Evolutionary conservation across 2,888 invertebrate species (phyloP).

Genomic region (Tetranychus piercei): DNA sequence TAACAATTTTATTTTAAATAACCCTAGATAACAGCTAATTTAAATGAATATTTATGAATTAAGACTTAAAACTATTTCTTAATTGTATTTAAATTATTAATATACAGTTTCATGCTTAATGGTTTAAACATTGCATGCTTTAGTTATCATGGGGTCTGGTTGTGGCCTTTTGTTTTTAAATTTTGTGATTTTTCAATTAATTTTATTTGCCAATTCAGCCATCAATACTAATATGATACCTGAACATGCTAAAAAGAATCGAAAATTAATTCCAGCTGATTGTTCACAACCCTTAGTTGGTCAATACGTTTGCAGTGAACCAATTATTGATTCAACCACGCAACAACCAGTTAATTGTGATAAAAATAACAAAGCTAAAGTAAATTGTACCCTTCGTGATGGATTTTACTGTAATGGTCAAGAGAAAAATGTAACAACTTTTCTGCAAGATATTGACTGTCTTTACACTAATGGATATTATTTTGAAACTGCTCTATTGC

Average conservation of each 20-base stretch:
- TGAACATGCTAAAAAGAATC: slow-evolving; percentile 21
- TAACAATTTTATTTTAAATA: too few relatives aligned
- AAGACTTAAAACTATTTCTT: too few relatives aligned
- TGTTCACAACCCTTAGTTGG: slow-evolving; percentile 49
- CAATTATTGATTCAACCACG: slow-evolving; percentile 59
- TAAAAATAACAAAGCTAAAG: slow-evolving; percentile 57
- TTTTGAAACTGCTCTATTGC: slow-evolving; percentile 68
- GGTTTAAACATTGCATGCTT: too few relatives aligned
- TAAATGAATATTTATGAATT: too few relatives aligned
- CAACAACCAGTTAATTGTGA: slow-evolving; percentile 68
- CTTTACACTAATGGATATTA: slow-evolving; percentile 92
- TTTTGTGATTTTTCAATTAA: background rate
- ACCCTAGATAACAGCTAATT: too few relatives aligned
- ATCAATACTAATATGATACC: slow-evolving; percentile 25
- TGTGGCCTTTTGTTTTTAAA: background rate
- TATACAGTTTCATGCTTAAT: too few relatives aligned
- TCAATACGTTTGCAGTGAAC: slow-evolving; percentile 32
- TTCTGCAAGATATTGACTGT: slow-evolving; percentile 63
- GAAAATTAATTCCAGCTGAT: slow-evolving; percentile 23
- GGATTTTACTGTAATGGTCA: slow-evolving; percentile 51
- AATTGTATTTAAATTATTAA: too few relatives aligned
- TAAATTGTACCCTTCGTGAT: slow-evolving; percentile 60
- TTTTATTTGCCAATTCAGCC: background rate
- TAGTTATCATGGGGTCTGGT: background rate
- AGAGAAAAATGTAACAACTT: slow-evolving; percentile 57